Conservation (phyloP, 2,113 vertebrate genomes). For the Trematocara stigmaticum region DNA sequence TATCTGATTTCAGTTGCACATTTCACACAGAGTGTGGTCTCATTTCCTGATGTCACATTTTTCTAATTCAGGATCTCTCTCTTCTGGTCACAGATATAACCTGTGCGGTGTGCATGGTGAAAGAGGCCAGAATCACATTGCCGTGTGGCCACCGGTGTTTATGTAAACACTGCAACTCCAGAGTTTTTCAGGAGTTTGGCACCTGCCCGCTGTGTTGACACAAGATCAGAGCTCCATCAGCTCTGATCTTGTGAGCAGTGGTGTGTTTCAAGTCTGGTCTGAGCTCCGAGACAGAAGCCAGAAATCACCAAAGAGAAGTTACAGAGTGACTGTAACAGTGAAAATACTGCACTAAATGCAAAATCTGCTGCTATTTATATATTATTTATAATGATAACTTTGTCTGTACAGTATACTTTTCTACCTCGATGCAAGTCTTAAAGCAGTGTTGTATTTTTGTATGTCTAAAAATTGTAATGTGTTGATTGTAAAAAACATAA, state of each 20-base stretch:
- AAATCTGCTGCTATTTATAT: neutral
- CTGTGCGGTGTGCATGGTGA: neutral
- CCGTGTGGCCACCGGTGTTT: slow-evolving; percentile 67
- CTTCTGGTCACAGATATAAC: too few relatives aligned
- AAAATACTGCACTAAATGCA: neutral
- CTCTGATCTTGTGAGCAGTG: too few relatives aligned
- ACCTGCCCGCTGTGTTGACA: slow-evolving; percentile 69
- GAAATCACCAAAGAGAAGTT: neutral
- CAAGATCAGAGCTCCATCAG: neutral
- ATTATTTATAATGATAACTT: neutral
- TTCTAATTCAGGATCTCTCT: neutral
- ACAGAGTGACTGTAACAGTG: neutral
- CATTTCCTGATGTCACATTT: neutral
- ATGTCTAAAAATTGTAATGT: neutral
- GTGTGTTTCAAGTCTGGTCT: neutral
- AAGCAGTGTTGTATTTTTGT: neutral
- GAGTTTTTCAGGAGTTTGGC: slow-evolving; percentile 28
- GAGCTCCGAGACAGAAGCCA: neutral
- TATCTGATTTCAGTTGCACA: neutral
- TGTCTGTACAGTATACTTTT: neutral
- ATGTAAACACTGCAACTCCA: slow-evolving; percentile 37
- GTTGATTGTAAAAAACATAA: neutral
- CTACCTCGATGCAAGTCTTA: neutral
- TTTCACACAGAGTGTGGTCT: neutral
- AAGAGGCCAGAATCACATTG: slow-evolving; percentile 7